A percentile compares a stretch with the other conserved stretches of the same genome.
Evolutionary conservation across 2,113 vertebrate species (phyloP).

Genomic region (Crotophaga sulcirostris): DNA sequence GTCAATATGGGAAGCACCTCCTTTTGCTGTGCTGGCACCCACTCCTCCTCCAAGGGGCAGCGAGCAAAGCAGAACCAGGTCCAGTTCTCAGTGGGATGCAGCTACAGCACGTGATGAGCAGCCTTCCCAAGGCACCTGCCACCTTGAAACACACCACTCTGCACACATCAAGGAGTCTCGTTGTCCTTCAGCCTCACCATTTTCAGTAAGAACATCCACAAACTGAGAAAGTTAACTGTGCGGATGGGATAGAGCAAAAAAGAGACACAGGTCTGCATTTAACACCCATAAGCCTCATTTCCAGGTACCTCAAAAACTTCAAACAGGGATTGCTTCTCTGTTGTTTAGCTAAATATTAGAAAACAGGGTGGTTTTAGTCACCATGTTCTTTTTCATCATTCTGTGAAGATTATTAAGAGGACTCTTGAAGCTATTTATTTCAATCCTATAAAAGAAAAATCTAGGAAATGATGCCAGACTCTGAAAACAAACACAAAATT

Average conservation of each 20-base stretch:
- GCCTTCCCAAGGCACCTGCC: background rate
- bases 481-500: background rate
- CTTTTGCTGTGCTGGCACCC: background rate
- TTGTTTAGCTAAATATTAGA: background rate
- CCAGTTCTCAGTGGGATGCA: background rate
- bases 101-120: rapidly evolving
- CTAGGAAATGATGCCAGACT: background rate
- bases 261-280: background rate
- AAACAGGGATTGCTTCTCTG: background rate
- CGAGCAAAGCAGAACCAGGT: background rate
- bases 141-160: background rate
- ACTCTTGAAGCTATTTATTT: background rate
- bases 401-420: background rate
- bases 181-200: background rate
- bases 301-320: background rate
- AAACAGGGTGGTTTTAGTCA: background rate
- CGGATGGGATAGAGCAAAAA: background rate
- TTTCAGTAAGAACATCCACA: background rate
- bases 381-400: background rate
- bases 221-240: background rate
- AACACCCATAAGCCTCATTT: background rate
- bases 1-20: background rate
- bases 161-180: background rate
- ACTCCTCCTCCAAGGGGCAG: background rate
- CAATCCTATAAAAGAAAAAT: background rate